Percentiles rank a stretch among this genome's conserved stretches.
Conservation (phyloP, 1,140 invertebrate genomes). For the Eueides isabella region DNA sequence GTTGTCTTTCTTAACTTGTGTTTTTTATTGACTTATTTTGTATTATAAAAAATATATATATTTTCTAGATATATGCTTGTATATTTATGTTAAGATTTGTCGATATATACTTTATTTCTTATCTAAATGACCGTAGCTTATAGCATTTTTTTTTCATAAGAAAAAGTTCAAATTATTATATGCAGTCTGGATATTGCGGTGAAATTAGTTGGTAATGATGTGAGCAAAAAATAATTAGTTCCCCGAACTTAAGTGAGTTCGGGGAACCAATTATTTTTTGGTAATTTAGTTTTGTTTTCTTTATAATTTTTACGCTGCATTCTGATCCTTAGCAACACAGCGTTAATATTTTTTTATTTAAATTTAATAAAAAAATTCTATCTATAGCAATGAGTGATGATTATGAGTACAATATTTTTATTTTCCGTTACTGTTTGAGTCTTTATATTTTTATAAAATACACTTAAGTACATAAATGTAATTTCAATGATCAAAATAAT, state of each 20-base stretch:
- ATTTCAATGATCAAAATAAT: not conserved
- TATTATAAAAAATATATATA: too few relatives aligned
- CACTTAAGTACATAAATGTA: not conserved
- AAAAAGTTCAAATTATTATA: too few relatives aligned
- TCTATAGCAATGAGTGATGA: not conserved
- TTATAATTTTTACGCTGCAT: not conserved
- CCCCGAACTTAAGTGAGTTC: not conserved
- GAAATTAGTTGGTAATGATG: not conserved
- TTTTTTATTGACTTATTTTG: not conserved
- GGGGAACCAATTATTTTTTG: too few relatives aligned
- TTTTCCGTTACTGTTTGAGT: not conserved
- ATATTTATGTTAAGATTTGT: too few relatives aligned
- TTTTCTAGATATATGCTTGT: too few relatives aligned
- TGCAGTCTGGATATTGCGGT: not conserved
- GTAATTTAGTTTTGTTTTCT: not conserved
- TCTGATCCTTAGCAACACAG: not conserved
- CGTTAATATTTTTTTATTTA: not conserved
- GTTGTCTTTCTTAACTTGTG: not conserved
- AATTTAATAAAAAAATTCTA: not conserved
- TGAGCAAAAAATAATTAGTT: not conserved
- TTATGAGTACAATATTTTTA: not conserved
- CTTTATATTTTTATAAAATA: not conserved
- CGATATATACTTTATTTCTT: not conserved
- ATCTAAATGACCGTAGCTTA: not conserved
- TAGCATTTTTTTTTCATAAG: not conserved